Conservation (phyloP, 2,797 vertebrate species). For the Rousettus madagascariensis region DNA sequence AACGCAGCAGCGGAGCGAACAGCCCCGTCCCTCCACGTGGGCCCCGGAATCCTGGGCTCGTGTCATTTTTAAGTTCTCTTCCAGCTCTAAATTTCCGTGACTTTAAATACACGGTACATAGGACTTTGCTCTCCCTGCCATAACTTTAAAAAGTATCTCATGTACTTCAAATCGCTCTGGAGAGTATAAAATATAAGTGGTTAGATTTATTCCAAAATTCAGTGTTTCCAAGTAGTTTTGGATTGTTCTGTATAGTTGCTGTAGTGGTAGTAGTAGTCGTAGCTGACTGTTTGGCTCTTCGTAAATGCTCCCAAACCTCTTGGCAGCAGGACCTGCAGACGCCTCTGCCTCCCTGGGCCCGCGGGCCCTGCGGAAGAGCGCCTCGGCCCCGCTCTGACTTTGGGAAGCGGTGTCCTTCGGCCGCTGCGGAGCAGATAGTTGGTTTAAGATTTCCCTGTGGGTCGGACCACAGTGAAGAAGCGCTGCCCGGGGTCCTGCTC, state of each 20-base stretch:
- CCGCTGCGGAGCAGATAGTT: neutral
- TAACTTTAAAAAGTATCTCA: neutral
- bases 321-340: neutral
- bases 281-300: neutral
- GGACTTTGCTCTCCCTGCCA: neutral
- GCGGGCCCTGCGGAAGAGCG: neutral
- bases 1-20: neutral
- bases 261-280: neutral
- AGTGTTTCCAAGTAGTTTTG: constrained; percentile 6
- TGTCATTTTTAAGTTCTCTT: neutral
- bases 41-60: neutral
- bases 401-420: neutral
- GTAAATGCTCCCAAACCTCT: neutral
- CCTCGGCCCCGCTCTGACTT: neutral
- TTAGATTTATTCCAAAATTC: neutral
- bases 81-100: neutral
- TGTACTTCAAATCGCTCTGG: neutral
- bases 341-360: neutral
- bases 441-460: neutral
- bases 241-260: neutral
- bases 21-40: too few relatives aligned
- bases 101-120: neutral
- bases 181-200: constrained; percentile 5
- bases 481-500: neutral
- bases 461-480: neutral